Conservation (phyloP, 1,140 invertebrate species). For the Hypsibius dujardini region DNA sequence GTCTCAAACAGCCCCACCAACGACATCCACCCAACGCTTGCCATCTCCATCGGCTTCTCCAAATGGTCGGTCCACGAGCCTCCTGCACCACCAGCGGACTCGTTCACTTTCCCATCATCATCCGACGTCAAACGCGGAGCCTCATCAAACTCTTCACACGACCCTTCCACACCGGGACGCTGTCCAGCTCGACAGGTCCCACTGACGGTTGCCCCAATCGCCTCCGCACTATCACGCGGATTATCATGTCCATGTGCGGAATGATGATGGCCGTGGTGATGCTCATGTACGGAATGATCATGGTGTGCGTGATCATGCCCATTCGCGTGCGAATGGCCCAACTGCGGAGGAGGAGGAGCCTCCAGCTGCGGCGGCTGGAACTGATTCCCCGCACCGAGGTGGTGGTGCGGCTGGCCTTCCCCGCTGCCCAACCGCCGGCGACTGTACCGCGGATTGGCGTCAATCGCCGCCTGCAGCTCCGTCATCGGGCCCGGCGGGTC, state of each 20-base stretch:
- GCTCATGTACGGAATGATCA: background rate
- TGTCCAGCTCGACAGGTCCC: background rate
- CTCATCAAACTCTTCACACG: constrained; percentile 2
- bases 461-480: background rate
- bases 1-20: background rate
- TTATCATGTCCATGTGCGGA: background rate
- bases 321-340: no score
- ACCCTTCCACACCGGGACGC: background rate
- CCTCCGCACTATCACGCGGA: background rate
- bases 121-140: no score
- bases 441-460: background rate
- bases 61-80: no score
- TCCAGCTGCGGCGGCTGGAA: no score
- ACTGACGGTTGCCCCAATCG: background rate
- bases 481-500: background rate
- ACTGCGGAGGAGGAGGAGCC: no score
- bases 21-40: no score
- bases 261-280: constrained; percentile 1
- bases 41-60: no score
- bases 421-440: background rate
- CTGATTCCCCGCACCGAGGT: no score
- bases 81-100: no score
- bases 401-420: no score
- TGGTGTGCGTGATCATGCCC: constrained; percentile 10
- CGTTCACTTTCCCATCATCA: no score